Evolutionary conservation across 1,140 invertebrate species (phyloP).

Genomic region (Cherax quadricarinatus): DNA sequence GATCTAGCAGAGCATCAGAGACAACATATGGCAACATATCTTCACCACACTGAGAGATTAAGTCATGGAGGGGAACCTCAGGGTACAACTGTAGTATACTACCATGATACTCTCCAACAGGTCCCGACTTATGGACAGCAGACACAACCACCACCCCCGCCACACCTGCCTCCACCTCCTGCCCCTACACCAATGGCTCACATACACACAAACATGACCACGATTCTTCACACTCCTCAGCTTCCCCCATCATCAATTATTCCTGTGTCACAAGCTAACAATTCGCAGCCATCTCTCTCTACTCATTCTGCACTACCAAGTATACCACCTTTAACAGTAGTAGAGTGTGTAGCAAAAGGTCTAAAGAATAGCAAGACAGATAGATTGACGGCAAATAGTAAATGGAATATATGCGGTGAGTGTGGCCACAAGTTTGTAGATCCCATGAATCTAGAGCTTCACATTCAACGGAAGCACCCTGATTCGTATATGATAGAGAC

Average conservation of each 20-base stretch:
- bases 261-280: conserved; percentile 33
- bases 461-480: conserved; percentile 70
- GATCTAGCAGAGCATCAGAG: conserved; percentile 55
- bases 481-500: conserved; percentile 63
- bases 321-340: conserved; percentile 28
- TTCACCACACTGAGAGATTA: conserved; percentile 33
- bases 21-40: conserved; percentile 62
- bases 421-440: conserved; percentile 71
- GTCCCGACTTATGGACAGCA: conserved; percentile 49
- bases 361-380: conserved; percentile 35
- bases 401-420: conserved; percentile 72
- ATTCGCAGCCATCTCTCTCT: conserved; percentile 27
- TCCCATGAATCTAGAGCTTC: conserved; percentile 72
- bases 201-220: conserved; percentile 48
- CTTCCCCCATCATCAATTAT: conserved; percentile 27
- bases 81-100: conserved; percentile 35
- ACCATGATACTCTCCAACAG: conserved; percentile 63
- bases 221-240: conserved; percentile 61
- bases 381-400: conserved; percentile 23
- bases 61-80: conserved; percentile 35
- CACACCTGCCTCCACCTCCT: conserved; percentile 34
- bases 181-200: conserved; percentile 47
- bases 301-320: conserved; percentile 24
- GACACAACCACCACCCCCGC: conserved; percentile 21
- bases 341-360: conserved; percentile 29